Evolutionary conservation across 2,888 invertebrate species (phyloP), one percentile per base, ranked within the genome.

Genomic region (Drosophila atripex): DNA sequence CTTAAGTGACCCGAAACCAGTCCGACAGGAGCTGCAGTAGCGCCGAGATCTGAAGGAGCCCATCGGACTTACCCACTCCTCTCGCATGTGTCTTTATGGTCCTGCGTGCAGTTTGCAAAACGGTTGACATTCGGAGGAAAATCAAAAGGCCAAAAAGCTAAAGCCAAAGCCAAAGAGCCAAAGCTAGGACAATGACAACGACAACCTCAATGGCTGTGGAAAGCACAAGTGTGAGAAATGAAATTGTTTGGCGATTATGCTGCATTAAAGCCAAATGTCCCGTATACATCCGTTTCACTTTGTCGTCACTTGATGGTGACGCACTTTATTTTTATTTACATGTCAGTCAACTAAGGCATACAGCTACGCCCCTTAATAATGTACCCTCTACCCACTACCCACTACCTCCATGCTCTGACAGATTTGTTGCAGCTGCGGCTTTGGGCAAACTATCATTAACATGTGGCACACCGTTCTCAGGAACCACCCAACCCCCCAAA

Each of bases 231-330:
- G 87, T 71, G 85, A 84, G 72, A 75, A 78, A 85, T 85, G 79
- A 82, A 84, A 88, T 82, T 86, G 88, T 88, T 87, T 70, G 87
- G 88, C 77, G 83, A 89, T 84, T 84, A 88, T 86, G 79, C 73
- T 61, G 83, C 84, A 88, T 84, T 84, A 88, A 88, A 88, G 89
- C 77, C 79, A 84, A 84, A 88, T 88, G 84, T 82, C 69, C 71
- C 86, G 70, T 86, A 71, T 75, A 80, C 78, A 85, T 75, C 75
- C 83, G 78, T 75, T 80, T 58, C 64, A 63, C 43, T 53, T 55
- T 69, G 32, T 56, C 56, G 59, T 45, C 60, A 53, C 50, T 25
- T 21, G 30, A 38, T 28, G 53, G 35, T 65, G 57, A 68, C 77
- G 73, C 71, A 82, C 88, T 82, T 87, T 58, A 87, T 71, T 88